Base-by-base conservation (phyloP, 2,113 vertebrate genomes). In the Chrysemys picta region DNA sequence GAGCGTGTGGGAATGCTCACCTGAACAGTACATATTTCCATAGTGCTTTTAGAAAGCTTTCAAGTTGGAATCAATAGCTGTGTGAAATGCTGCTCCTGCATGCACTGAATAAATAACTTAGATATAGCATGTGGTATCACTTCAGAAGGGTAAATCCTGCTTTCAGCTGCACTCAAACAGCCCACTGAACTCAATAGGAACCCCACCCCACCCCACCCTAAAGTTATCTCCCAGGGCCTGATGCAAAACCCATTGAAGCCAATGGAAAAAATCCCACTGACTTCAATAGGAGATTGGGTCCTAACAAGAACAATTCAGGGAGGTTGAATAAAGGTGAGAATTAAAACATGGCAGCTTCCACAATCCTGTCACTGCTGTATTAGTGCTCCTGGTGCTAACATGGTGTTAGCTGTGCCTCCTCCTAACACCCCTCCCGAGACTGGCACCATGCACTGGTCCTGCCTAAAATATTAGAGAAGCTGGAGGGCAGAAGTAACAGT, bases 111-210 rank as follows among this genome's bases (percentile, higher is more conserved):
- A 42, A 13, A 53, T 10, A 80, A 80, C 53, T 3, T 22, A 5
- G 1, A 9, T 6, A 6, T 4, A 4, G 1, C n/a, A 53, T 24
- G 38, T 4, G 38, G 80, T 5, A 10, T 47, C 5, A 16, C 42
- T n/a, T 88, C 57, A 88, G 59, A 78, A 59, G 14, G 56, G 49
- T 27, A 54, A 82, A 42, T 25, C 47, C 6, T 2, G 12, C 42
- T 11, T 56, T 81, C 52, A 84, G 81, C 52, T 29, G 52, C 7
- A 10, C 35, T 16, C 65, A 75, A 25, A 45, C 79, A n/a, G n/a
- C 47, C n/a, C 50, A 13, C 42, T 52, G 29, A 16, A 38, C 38
- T 76, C 72, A 24, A 14, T 2, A 45, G 24, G 38, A 76, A 42
- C 24, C 42, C 42, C 72, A 42, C 11, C 38, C 38, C 72, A 75